Evolutionary conservation across 2,888 invertebrate species (phyloP), one percentile per base, ranked within the genome.

Genomic region (Zygothrica quintamaculata): DNA sequence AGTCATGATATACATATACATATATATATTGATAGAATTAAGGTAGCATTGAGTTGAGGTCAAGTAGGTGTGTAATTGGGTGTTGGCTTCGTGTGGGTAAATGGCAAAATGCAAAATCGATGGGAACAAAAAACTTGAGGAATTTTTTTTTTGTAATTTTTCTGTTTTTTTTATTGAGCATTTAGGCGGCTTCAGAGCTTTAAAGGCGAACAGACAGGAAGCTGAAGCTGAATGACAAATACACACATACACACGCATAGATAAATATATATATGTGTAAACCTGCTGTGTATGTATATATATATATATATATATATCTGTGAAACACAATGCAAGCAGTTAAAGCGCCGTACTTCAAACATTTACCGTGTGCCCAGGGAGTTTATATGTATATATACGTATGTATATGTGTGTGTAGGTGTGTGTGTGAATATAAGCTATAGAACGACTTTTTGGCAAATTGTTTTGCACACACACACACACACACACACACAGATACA

Each of bases 41-140:
- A 22, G 18, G 18, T 2, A 22, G 5, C 5, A 22, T 22, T 22
- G 18, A n/a, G n/a, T n/a, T 22, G 18, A 22, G 18, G 18, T 22
- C 18, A 5, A 22, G 18, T 3, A 2, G 18, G 18, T 22, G 5
- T 6, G 22, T 13, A 9, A 12, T 11, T 16, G 16, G 55, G n/a
- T 8, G 22, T 5, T 25, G 5, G 16, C 7, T 29, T 7, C 29
- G 29, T 5, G 29, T n/a, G 13, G 12, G 46, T 46, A 46, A 66
- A 47, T 55, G 67, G 46, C 67, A 34, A 65, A 82, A 82, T 79
- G 74, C 77, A 72, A 79, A 84, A 79, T 78, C 80, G 74, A 80
- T 77, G 68, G 56, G 43, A 12, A 60, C 44, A 50, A 42, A 50
- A 33, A 69, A 65, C 65, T 70, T 69, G 70, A 69, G 52, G 56